Evolutionary conservation across 1,140 invertebrate species (phyloP), one percentile per base, ranked within the genome.

Genomic region (Drosophila watanabei): DNA sequence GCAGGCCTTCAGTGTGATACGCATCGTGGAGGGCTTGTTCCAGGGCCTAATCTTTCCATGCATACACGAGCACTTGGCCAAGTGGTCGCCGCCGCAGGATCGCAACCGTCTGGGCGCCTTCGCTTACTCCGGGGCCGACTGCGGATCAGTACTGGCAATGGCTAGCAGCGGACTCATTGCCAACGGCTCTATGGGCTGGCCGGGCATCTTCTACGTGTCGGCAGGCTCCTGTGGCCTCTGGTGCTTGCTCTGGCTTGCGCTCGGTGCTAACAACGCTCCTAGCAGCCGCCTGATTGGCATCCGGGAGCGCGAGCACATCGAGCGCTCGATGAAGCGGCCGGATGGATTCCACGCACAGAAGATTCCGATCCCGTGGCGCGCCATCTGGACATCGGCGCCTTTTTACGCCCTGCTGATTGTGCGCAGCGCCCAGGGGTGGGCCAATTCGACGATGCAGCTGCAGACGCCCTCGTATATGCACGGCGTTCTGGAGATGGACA

Each of bases 391-490:
- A 0, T 98, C 97, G 4, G 72, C 95, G 7, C 97, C 98, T 1
- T 96, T 99, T 72, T 97, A 96, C 96, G 96, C 98, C 0, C 94
- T 98, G n/a, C 94, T 98, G 13, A 93, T 98, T 0, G 96, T 95
- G 0, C 97, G 99, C 82, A 96, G 97, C 89, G 96, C 97, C 1
- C 97, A 98, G 88, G 98, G 97, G 91, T 99, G 98, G 98, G 98
- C 98, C 2, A 98, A 97, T 90, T 99, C 98, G 94, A 98, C 97
- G 4, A 95, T 99, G 61, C 94, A 99, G 46, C 98, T 97, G 0
- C 96, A 98, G 93, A 96, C 99, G 80, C 98, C 98, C 0, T 52
- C 83, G 0, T 91, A 87, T 35, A 82, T 91, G 72, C 80, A 90
- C 24, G 95, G 95, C 63, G 96, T 98, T 0, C 94, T 99, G 5